Evolutionary conservation across 2,113 vertebrate genomes (phyloP).

Genomic region (Sinocyclocheilus rhinocerous): DNA sequence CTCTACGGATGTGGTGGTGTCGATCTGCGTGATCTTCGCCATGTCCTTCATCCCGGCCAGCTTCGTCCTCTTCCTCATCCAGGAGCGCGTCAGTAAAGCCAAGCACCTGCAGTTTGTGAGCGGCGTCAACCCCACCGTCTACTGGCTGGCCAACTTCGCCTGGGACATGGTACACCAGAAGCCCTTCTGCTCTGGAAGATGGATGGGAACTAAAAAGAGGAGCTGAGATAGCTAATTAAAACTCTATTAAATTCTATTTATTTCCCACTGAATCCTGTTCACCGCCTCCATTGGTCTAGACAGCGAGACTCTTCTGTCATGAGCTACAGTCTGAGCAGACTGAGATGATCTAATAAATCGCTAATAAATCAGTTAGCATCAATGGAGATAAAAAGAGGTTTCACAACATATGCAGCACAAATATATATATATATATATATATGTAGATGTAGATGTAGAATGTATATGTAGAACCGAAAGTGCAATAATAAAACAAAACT

Average conservation of each 20-base stretch:
- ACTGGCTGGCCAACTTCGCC: conserved; percentile 95
- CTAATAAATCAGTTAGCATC: background rate
- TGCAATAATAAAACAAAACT: no score
- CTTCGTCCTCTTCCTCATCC: conserved; percentile 98
- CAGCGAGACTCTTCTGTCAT: background rate
- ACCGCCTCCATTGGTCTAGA: background rate
- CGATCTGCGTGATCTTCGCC: conserved; percentile 98
- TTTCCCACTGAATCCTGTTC: conserved; percentile 48
- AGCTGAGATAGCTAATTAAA: conserved; percentile 61
- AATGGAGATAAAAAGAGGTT: background rate
- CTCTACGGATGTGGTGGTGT: conserved; percentile 93
- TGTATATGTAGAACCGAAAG: no score
- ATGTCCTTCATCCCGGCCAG: conserved; percentile 99
- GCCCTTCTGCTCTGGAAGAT: conserved; percentile 27
- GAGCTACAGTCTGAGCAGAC: background rate
- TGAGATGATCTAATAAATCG: background rate
- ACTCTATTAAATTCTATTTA: conserved; percentile 61
- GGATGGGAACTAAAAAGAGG: conserved; percentile 25
- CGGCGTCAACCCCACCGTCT: conserved; percentile 91
- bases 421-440: no score
- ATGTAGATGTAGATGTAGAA: no score
- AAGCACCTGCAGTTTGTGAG: conserved; percentile 98
- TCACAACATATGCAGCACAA: no score
- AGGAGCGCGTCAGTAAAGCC: conserved; percentile 94
- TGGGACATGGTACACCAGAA: conserved; percentile 91